Conservation (phyloP, 2,888 invertebrate genomes). For the Neocrepidodera transversa region DNA sequence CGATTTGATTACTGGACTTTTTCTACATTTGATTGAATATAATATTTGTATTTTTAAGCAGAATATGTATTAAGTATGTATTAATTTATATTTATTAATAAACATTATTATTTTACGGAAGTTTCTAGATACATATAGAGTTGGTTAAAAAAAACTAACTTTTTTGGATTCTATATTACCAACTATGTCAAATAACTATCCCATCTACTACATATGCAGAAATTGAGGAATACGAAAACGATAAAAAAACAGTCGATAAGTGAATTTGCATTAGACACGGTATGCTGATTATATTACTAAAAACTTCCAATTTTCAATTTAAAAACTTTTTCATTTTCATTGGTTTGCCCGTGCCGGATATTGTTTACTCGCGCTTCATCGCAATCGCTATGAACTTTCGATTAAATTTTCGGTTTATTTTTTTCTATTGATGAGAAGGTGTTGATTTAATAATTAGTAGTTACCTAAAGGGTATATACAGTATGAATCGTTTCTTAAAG, state of each 20-base stretch:
- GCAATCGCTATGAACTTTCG: neutral
- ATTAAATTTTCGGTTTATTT: neutral
- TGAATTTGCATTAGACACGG: slow-evolving; percentile 16
- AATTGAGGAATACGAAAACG: neutral
- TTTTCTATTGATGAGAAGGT: neutral
- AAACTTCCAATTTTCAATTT: slow-evolving; percentile 26
- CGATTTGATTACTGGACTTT: too few relatives aligned
- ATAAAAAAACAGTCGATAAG: slow-evolving; percentile 17
- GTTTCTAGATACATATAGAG: too few relatives aligned
- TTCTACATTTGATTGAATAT: too few relatives aligned
- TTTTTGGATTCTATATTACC: too few relatives aligned
- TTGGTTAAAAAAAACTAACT: too few relatives aligned
- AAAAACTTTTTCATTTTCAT: slow-evolving; percentile 10
- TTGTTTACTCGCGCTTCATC: neutral
- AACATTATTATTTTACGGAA: too few relatives aligned
- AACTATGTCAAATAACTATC: too few relatives aligned
- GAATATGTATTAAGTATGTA: too few relatives aligned
- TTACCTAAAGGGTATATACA: too few relatives aligned
- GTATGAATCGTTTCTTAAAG: too few relatives aligned
- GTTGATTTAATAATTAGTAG: neutral
- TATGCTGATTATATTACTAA: slow-evolving; percentile 12
- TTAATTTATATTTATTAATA: too few relatives aligned
- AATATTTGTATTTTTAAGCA: too few relatives aligned
- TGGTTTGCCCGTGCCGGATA: slow-evolving; percentile 2
- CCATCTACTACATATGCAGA: neutral